A percentile compares a stretch with the other conserved stretches of the same genome.
Conservation (phyloP, 2,113 vertebrate species). For the Spheniscus mendiculus region DNA sequence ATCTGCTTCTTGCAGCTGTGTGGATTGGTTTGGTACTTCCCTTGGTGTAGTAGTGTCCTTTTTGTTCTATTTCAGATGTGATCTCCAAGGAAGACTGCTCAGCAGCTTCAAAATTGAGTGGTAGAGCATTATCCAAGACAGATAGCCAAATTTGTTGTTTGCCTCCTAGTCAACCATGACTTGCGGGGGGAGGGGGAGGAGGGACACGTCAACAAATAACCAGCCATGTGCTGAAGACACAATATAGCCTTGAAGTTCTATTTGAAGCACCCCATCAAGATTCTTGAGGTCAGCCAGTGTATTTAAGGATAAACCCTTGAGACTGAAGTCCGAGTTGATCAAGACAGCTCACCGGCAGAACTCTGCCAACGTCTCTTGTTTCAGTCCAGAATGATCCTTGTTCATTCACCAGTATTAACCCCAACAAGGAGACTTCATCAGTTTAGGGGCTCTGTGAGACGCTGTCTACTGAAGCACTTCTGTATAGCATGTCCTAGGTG, state of each 20-base stretch:
- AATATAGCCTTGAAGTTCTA: background rate
- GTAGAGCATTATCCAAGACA: background rate
- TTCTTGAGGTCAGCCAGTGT: background rate
- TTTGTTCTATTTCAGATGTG: background rate
- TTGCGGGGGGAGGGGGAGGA: rapidly evolving
- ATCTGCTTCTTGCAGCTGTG: background rate
- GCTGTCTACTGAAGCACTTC: background rate
- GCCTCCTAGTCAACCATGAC: background rate
- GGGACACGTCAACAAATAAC: background rate
- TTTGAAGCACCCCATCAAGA: background rate
- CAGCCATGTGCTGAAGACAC: background rate
- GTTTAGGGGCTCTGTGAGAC: background rate
- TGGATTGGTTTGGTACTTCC: background rate
- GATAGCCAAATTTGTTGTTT: background rate
- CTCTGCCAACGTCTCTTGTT: background rate
- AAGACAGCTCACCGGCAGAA: background rate
- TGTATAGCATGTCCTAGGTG: background rate
- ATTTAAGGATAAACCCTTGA: background rate
- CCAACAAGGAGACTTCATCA: background rate
- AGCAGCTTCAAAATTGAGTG: background rate
- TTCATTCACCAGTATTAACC: background rate
- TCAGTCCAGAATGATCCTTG: background rate
- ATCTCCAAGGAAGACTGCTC: background rate
- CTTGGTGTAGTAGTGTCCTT: background rate
- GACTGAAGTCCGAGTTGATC: background rate